Evolutionary conservation across 2,888 invertebrate genomes (phyloP), one percentile per base, ranked within the genome.

Genomic region (Synanthedon tipuliformis): DNA sequence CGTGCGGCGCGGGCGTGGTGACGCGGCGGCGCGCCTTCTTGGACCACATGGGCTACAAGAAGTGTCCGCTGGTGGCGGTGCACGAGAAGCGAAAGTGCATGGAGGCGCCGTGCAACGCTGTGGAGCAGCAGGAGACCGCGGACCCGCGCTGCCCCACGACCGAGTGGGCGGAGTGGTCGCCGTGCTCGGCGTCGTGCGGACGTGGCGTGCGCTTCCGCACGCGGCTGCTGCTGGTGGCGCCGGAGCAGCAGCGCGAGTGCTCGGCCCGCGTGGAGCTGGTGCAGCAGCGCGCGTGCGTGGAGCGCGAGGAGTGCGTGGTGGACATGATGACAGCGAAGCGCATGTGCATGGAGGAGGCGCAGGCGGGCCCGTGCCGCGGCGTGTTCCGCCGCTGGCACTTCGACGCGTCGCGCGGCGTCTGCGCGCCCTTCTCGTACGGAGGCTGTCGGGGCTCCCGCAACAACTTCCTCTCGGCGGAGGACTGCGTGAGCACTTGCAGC

Each of bases 131-230:
- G 7, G 90, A 89, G 61, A 61, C 78, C 1, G 72, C 88, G 2
- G 92, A 92, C 81, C 90, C 92, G 0, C 57, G 84, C 62, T 94
- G 94, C 64, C 93, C 95, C 55, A 92, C 95, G n/a, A 93, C 94
- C 0, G 91, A 91, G 52, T 98, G 97, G 97, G 92, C 94, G 54
- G 93, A 94, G 61, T 98, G 97, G 97, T 95, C 95, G 54, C 94
- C 96, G 0, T 98, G 97, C 82, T 93, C 94, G 52, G 94, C 93
- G 0, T 91, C 94, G 7, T 98, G 97, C 73, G 97, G 96, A 0
- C 90, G 91, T 68, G 97, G 97, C 1, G 90, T 93, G 13, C 57
- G 66, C n/a, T 74, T 84, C 54, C 90, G 95, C 53, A 94, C 93
- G 41, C 89, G 97, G 4, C 86, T 95, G 58, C 74, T 86, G 73